These are phyloP conservation scores for Hypomecis punctinalis DNA, from an alignment of 2,888 invertebrate species.

Conservation along the genomic window DNA sequence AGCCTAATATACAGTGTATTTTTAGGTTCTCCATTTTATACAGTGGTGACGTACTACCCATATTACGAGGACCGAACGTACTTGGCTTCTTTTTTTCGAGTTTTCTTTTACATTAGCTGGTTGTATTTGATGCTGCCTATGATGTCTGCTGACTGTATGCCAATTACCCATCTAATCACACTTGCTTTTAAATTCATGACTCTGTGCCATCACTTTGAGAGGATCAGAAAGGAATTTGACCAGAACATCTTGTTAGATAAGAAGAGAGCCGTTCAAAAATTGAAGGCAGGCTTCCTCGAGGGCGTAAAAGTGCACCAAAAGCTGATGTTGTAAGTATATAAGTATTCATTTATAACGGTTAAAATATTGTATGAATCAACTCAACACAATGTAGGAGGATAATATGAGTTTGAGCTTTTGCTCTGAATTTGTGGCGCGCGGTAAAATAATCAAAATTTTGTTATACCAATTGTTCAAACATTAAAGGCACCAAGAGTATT, in stretches of 20 bases:
- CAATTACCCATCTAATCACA: constrained; percentile 69
- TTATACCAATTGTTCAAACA: too few relatives aligned
- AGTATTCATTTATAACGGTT: too few relatives aligned
- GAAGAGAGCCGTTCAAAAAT: constrained; percentile 54
- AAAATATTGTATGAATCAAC: too few relatives aligned
- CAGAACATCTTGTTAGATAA: constrained; percentile 52
- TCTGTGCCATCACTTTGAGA: constrained; percentile 64
- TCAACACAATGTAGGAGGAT: too few relatives aligned
- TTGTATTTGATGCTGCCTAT: constrained; percentile 78
- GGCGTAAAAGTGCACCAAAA: constrained; percentile 74
- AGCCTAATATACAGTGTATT: constrained; percentile 22
- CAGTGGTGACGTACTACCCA: constrained; percentile 75
- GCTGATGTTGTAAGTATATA: constrained; percentile 61
- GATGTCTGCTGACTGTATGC: constrained; percentile 77
- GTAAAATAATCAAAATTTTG: too few relatives aligned
- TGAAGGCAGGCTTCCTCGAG: constrained; percentile 63
- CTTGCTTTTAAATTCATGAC: constrained; percentile 72
- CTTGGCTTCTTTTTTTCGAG: constrained; percentile 59
- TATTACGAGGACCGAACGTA: constrained; percentile 63
- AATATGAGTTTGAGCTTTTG: too few relatives aligned
- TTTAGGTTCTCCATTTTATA: constrained; percentile 73
- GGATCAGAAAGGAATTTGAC: constrained; percentile 61
- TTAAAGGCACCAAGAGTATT: too few relatives aligned
- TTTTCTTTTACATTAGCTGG: constrained; percentile 75
- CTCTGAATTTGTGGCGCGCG: too few relatives aligned